Percentiles rank a stretch among this genome's conserved stretches.
Evolutionary conservation across 2,113 vertebrate genomes (phyloP).

Genomic region (Seriola dumerili): DNA sequence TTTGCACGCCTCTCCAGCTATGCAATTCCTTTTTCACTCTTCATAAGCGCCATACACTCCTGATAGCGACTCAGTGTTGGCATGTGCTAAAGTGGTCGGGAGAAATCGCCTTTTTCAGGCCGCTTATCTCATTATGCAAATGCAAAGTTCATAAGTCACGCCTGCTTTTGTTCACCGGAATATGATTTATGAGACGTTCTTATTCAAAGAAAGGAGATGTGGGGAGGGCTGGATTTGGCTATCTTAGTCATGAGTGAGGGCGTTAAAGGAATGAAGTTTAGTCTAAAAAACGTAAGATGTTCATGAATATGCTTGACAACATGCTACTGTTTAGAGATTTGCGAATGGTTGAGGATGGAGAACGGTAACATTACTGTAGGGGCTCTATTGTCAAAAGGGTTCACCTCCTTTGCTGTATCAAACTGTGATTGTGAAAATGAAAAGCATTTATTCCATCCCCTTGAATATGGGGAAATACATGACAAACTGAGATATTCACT

Average conservation of each 20-base stretch:
- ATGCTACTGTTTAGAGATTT: not conserved
- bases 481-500: constrained; percentile 68
- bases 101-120: constrained; percentile 57
- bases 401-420: not conserved
- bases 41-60: not conserved
- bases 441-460: not conserved
- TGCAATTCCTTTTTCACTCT: constrained; percentile 14
- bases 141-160: constrained; percentile 75
- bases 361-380: not conserved
- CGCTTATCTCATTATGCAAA: constrained; percentile 81
- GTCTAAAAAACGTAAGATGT: constrained; percentile 9
- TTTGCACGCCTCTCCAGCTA: not conserved
- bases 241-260: not conserved
- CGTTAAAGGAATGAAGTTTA: constrained; percentile 6
- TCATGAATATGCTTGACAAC: constrained; percentile 5
- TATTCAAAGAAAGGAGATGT: constrained; percentile 51
- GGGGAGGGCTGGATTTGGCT: constrained; percentile 11
- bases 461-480: constrained; percentile 12
- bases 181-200: constrained; percentile 74
- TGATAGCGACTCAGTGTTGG: constrained; percentile 1
- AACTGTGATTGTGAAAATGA: constrained; percentile 24
- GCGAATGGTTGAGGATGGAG: constrained; percentile 37
- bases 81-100: not conserved
- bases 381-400: constrained; percentile 3
- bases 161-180: constrained; percentile 64